These are phyloP conservation scores for Gymnodraco acuticeps DNA, from an alignment of 2,797 vertebrate genomes.

Conservation along the genomic window DNA sequence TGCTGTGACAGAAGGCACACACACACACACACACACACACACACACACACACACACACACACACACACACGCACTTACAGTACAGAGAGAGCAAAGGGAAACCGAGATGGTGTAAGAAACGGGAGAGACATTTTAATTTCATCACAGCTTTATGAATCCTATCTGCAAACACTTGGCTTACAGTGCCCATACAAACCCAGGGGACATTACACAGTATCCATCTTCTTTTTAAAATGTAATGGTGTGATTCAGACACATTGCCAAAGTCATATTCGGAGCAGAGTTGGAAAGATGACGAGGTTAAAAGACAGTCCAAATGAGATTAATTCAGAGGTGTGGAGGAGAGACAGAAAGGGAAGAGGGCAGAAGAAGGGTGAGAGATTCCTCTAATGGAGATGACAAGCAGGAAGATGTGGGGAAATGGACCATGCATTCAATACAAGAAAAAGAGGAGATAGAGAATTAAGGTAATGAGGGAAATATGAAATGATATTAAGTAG, in stretches of 20 bases:
- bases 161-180: constrained; percentile 36
- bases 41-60: background rate
- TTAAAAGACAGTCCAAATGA: constrained; percentile 16
- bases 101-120: constrained; percentile 42
- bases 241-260: background rate
- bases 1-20: constrained; percentile 41
- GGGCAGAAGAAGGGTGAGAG: constrained; percentile 36
- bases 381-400: constrained; percentile 43
- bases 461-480: constrained; percentile 40
- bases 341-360: constrained; percentile 14
- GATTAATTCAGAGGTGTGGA: constrained; percentile 35
- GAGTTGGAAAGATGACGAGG: background rate
- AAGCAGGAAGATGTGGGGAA: constrained; percentile 39
- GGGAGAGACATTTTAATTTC: constrained; percentile 40
- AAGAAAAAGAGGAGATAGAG: constrained; percentile 14
- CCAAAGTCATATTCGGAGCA: background rate
- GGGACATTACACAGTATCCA: background rate
- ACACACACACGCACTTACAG: constrained; percentile 4
- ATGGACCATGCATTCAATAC: constrained; percentile 37
- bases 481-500: constrained; percentile 12
- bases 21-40: background rate
- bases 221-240: constrained; percentile 5
- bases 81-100: constrained; percentile 12
- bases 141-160: constrained; percentile 24
- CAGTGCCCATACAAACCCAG: background rate